Conservation (phyloP, 2,113 vertebrate species). For the Hystrix brachyura region DNA sequence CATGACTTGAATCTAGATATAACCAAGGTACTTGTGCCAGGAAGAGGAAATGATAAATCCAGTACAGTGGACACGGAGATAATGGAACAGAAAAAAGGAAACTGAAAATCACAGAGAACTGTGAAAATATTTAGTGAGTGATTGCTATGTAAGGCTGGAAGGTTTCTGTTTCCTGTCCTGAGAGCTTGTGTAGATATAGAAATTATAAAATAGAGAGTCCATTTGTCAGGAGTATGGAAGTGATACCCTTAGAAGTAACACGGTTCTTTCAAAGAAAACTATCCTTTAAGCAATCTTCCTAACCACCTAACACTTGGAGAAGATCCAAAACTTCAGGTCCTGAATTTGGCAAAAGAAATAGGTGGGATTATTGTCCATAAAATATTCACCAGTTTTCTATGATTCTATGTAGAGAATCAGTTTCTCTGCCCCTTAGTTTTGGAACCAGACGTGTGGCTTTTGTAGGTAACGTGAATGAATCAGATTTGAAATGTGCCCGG, state of each 20-base stretch:
- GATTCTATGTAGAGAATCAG: neutral
- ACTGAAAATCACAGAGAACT: neutral
- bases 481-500: neutral
- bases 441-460: neutral
- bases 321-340: neutral
- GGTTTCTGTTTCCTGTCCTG: neutral
- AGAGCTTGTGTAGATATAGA: neutral
- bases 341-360: neutral
- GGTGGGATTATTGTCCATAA: neutral
- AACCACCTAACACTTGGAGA: neutral
- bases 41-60: neutral
- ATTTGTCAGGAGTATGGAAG: neutral
- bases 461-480: neutral
- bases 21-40: neutral
- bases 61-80: fast-evolving
- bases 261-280: neutral
- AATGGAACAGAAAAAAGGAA: neutral
- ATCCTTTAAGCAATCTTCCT: neutral
- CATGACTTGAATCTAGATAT: neutral
- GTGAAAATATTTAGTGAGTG: neutral
- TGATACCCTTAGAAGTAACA: neutral
- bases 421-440: neutral
- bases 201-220: neutral
- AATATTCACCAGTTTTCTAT: neutral
- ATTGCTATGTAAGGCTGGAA: neutral